Percentiles rank a stretch among this genome's conserved stretches.
Evolutionary conservation across 2,113 vertebrate genomes (phyloP).

Genomic region (Sarotherodon lohbergeri): DNA sequence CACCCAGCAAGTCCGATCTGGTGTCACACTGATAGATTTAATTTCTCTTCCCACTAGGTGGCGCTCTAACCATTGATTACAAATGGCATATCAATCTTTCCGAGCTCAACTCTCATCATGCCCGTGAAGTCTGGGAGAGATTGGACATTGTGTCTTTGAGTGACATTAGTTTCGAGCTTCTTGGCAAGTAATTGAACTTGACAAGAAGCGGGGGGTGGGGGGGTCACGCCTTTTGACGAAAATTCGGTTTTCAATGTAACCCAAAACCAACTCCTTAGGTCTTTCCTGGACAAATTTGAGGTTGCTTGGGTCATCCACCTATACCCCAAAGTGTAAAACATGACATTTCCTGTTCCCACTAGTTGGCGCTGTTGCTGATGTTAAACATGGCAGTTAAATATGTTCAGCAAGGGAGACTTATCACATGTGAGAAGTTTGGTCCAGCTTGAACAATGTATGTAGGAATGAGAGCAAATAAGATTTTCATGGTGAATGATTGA

Average conservation of each 20-base stretch:
- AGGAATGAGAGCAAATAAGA: not conserved
- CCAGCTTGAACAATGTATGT: not conserved
- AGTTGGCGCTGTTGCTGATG: not conserved
- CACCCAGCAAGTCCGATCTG: not conserved
- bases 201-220: too few relatives aligned
- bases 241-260: too few relatives aligned
- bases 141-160: too few relatives aligned
- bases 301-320: not conserved
- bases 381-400: not conserved
- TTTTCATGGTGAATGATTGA: not conserved
- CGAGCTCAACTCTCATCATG: not conserved
- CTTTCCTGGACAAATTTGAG: not conserved
- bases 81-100: not conserved
- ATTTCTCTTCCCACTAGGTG: not conserved
- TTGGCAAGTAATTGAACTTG: too few relatives aligned
- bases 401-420: not conserved
- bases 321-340: not conserved
- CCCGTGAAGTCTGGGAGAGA: too few relatives aligned
- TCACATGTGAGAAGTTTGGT: not conserved
- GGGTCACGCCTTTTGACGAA: not conserved
- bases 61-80: not conserved
- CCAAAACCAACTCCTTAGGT: too few relatives aligned
- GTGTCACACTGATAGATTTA: not conserved
- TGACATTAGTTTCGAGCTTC: too few relatives aligned
- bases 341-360: not conserved